Evolutionary conservation across 2,888 invertebrate species (phyloP).

Genomic region (Odontocolon sp.): DNA sequence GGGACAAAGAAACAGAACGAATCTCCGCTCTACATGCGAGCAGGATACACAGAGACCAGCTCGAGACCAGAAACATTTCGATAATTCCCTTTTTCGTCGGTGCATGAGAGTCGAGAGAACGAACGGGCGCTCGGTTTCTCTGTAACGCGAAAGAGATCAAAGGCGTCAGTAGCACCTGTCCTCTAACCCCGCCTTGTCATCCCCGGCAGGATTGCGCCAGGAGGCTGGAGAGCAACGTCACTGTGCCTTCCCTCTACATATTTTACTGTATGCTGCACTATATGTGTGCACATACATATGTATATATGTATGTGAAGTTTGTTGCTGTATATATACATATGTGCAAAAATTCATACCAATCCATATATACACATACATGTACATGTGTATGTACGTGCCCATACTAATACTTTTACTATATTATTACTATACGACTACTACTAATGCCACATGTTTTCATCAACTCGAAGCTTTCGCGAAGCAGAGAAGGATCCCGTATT

Average conservation of each 20-base stretch:
- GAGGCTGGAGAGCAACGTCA: slow-evolving; percentile 64
- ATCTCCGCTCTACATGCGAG: background rate
- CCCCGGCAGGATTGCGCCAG: slow-evolving; percentile 76
- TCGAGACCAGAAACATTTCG: slow-evolving; percentile 67
- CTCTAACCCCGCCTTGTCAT: slow-evolving; percentile 78
- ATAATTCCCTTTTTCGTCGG: slow-evolving; percentile 77
- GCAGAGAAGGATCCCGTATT: slow-evolving; percentile 2
- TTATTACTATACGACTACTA: slow-evolving; percentile 11
- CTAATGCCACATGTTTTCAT: slow-evolving; percentile 39
- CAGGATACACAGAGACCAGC: background rate
- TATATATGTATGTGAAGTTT: background rate
- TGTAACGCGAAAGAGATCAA: slow-evolving; percentile 80
- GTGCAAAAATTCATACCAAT: background rate
- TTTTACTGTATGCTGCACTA: slow-evolving; percentile 15
- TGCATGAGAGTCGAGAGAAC: slow-evolving; percentile 23
- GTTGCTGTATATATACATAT: background rate
- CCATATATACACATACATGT: background rate
- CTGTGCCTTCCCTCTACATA: slow-evolving; percentile 41
- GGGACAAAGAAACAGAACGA: background rate
- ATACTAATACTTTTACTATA: background rate
- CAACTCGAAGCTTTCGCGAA: slow-evolving; percentile 35
- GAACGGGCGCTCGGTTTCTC: slow-evolving; percentile 65
- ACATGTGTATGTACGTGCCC: background rate
- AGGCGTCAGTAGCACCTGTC: slow-evolving; percentile 81
- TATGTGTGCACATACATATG: slow-evolving; percentile 3